phyloP scores from a whole-genome alignment of 2,888 invertebrate species.

The Arenicola marina region DNA sequence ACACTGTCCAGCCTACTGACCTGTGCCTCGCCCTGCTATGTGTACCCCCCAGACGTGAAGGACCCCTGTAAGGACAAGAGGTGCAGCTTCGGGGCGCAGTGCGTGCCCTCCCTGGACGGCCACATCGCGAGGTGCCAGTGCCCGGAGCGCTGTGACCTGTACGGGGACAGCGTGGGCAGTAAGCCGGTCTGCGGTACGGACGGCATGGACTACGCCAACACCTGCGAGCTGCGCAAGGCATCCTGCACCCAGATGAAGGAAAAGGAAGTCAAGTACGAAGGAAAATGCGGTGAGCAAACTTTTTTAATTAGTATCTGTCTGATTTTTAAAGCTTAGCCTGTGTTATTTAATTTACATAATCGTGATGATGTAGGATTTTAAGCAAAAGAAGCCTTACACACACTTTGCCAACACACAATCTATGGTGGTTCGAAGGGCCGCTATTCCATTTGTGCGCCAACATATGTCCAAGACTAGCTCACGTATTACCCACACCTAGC shows the following conservation, averaged over 20 bases:
- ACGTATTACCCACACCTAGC: no score
- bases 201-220: conserved; percentile 61
- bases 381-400: no score
- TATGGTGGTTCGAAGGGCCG: no score
- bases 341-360: no score
- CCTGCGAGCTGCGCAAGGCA: conserved; percentile 59
- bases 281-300: conserved; percentile 63
- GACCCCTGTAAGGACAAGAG: conserved; percentile 74
- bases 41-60: conserved; percentile 67
- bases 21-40: conserved; percentile 17
- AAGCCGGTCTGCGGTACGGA: conserved; percentile 76
- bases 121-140: conserved; percentile 77
- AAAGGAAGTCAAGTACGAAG: conserved; percentile 62
- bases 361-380: no score
- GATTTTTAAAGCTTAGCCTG: no score
- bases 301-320: no score
- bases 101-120: conserved; percentile 71
- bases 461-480: no score
- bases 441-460: no score
- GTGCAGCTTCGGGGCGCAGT: conserved; percentile 75
- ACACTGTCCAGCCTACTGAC: neutral
- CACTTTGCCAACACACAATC: no score
- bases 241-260: conserved; percentile 61
- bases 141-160: conserved; percentile 77
- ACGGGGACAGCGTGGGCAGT: conserved; percentile 81